Percentiles rank a stretch among this genome's conserved stretches.
Conservation (phyloP, 2,888 invertebrate species). For the Ecliptopera silaceata region DNA sequence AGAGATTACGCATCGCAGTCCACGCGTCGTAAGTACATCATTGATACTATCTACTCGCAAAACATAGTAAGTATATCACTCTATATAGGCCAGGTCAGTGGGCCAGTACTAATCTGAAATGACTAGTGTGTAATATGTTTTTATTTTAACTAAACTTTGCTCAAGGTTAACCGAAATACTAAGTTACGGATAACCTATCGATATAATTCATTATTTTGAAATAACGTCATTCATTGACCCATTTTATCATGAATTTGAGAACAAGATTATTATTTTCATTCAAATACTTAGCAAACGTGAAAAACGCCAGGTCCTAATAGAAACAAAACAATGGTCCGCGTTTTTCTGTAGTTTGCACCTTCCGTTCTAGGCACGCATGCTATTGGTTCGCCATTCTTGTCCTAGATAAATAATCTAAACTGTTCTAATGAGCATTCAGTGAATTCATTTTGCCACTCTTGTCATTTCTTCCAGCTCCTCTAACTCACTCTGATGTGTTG, state of each 20-base stretch:
- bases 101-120: conserved; percentile 28
- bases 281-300: too few relatives aligned
- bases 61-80: conserved; percentile 14
- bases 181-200: too few relatives aligned
- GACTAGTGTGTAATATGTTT: neutral
- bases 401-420: too few relatives aligned
- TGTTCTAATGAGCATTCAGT: neutral
- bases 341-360: too few relatives aligned
- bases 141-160: neutral
- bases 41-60: conserved; percentile 12
- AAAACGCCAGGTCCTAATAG: too few relatives aligned
- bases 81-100: conserved; percentile 33
- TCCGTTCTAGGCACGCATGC: too few relatives aligned
- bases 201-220: too few relatives aligned
- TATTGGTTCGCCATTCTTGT: too few relatives aligned
- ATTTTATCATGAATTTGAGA: too few relatives aligned
- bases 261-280: too few relatives aligned
- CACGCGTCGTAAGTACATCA: conserved; percentile 56
- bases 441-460: conserved; percentile 29
- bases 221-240: too few relatives aligned
- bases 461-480: conserved; percentile 54
- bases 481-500: conserved; percentile 66
- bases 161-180: conserved; percentile 1
- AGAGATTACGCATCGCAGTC: conserved; percentile 54
- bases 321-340: too few relatives aligned